Evolutionary conservation across 2,888 invertebrate genomes (phyloP), one percentile per base, ranked within the genome.

Genomic region (Chirona hameri): DNA sequence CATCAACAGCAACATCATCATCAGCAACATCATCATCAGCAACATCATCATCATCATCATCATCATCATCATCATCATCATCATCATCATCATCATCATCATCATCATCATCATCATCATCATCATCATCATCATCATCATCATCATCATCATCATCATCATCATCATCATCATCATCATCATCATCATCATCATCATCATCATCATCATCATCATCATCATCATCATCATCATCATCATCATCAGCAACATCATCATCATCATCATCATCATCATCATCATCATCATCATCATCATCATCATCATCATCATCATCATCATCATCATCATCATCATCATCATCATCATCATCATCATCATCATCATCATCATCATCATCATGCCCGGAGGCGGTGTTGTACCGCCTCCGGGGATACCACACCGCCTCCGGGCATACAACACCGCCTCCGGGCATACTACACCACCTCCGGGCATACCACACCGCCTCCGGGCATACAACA

Each of bases 41-140:
- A n/a, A n/a, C n/a, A n/a, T n/a, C n/a, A n/a, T n/a, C n/a, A n/a
- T n/a, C n/a, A n/a, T n/a, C n/a, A n/a, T n/a, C n/a, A n/a, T n/a
- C n/a, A n/a, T n/a, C n/a, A n/a, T n/a, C n/a, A 65, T 65, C 65
- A 65, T 65, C 65, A 65, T 65, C 65, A 65, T 65, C 65, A 65
- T 65, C 65, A 65, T 65, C 65, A 65, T 65, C 65, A 65, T 65
- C 65, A 65, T 65, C 65, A 65, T 65, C 65, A 65, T 65, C 65
- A 65, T 65, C 65, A 65, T 65, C 65, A 65, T 65, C 65, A 65
- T 65, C 65, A 65, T 65, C 65, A 65, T 65, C 65, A 65, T 65
- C 65, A 65, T 65, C 65, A 65, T 65, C 65, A 65, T 65, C n/a
- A 65, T 65, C 65, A 65, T 65, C 65, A 65, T 65, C 65, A 65